Conservation (phyloP, 2,888 invertebrate genomes). For the Meiosimyza platycephala region DNA sequence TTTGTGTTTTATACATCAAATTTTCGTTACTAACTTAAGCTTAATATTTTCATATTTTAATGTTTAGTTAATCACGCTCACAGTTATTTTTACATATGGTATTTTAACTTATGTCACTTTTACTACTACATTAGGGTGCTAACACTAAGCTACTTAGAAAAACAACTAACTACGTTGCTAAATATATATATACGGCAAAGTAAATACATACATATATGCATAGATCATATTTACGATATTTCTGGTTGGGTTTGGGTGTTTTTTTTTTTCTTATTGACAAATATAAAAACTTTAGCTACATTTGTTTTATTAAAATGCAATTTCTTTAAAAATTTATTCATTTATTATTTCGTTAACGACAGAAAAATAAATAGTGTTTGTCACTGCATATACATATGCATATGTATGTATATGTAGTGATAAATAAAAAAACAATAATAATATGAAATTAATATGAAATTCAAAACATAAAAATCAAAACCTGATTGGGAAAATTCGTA, state of each 20-base stretch:
- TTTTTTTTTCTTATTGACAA: conserved; percentile 37
- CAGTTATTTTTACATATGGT: conserved; percentile 20
- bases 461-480: too few relatives aligned
- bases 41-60: conserved; percentile 4
- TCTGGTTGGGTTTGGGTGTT: background rate
- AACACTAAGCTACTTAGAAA: conserved; percentile 33
- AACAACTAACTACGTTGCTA: conserved; percentile 29
- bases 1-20: conserved; percentile 30
- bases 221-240: background rate
- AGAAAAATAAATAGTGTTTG: conserved; percentile 1
- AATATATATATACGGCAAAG: background rate
- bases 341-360: background rate
- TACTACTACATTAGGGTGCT: conserved; percentile 23
- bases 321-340: conserved; percentile 1
- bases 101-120: conserved; percentile 8
- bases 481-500: too few relatives aligned
- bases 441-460: too few relatives aligned
- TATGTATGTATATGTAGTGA: background rate
- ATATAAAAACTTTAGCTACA: background rate
- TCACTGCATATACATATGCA: background rate
- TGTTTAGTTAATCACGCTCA: conserved; percentile 24
- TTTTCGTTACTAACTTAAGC: background rate
- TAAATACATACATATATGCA: background rate
- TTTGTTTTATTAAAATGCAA: conserved; percentile 9
- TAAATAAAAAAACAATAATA: background rate